These are phyloP conservation scores for Zaprionus lachaisei DNA, from an alignment of 1,140 invertebrate species.

Conservation along the genomic window DNA sequence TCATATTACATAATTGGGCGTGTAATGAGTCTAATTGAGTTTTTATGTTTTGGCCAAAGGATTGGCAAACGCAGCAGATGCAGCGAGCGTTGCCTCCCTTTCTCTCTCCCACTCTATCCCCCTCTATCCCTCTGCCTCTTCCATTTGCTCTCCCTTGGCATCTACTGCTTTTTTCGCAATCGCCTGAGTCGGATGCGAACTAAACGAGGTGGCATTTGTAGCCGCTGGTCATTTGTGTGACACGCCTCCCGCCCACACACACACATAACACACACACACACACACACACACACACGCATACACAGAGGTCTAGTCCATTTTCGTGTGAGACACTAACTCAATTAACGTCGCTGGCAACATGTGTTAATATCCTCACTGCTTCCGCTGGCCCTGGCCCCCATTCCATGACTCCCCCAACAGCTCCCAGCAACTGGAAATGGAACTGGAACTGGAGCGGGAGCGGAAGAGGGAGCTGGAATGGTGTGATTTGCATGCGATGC, in stretches of 20 bases:
- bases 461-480: background rate
- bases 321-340: constrained; percentile 76
- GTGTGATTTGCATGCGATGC: background rate
- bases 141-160: background rate
- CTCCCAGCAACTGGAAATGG: background rate
- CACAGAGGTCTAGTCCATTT: constrained; percentile 65
- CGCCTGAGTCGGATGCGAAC: constrained; percentile 12
- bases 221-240: constrained; percentile 76
- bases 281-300: constrained; percentile 14
- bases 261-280: background rate
- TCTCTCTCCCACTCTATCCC: background rate
- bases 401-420: background rate
- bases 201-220: constrained; percentile 52
- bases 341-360: constrained; percentile 78
- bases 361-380: constrained; percentile 82
- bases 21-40: constrained; percentile 84
- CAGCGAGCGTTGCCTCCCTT: background rate
- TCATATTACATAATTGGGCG: constrained; percentile 84
- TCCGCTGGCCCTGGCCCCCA: constrained; percentile 67
- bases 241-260: constrained; percentile 48
- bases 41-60: constrained; percentile 76
- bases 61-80: constrained; percentile 29
- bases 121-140: background rate
- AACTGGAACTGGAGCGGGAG: background rate
- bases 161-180: constrained; percentile 8